These are phyloP conservation scores for Mustela lutreola DNA, from an alignment of 2,113 vertebrate genomes.

Conservation along the genomic window DNA sequence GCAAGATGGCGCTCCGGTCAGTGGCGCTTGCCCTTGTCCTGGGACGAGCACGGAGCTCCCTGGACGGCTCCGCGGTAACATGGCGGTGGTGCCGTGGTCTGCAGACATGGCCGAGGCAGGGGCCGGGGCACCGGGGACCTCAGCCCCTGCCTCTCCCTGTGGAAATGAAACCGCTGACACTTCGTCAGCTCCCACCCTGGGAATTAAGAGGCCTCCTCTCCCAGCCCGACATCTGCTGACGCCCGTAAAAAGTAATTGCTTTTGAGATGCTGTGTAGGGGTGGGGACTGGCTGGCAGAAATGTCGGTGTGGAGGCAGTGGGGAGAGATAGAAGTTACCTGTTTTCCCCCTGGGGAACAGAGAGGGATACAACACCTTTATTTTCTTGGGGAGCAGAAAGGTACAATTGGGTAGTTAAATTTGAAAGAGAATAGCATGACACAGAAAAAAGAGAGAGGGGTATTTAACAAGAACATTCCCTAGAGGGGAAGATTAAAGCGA, in stretches of 20 bases:
- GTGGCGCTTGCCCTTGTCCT: background rate
- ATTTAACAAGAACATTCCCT: constrained; percentile 83
- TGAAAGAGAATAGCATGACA: background rate
- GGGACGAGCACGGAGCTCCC: background rate
- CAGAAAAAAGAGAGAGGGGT: constrained; percentile 65
- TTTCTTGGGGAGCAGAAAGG: accelerated
- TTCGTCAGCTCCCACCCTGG: background rate
- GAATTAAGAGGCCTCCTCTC: constrained; percentile 38
- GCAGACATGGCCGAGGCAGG: accelerated
- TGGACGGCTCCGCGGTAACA: background rate
- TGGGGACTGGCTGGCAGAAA: background rate
- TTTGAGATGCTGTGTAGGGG: background rate
- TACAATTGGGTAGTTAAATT: constrained; percentile 47
- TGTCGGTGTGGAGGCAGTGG: background rate
- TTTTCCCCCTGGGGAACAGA: background rate
- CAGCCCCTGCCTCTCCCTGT: background rate
- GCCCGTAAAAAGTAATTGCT: constrained; percentile 66
- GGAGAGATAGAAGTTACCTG: background rate
- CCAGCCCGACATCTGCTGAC: constrained; percentile 48
- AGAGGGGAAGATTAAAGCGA: constrained; percentile 83
- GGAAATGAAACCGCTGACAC: background rate
- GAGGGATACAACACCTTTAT: background rate
- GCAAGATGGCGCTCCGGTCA: background rate
- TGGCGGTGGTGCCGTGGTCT: accelerated
- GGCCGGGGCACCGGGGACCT: accelerated